Percentiles rank a stretch among this genome's conserved stretches.
These are phyloP conservation scores for Mionectes olivaceus DNA, from an alignment of 2,797 vertebrate species.

Conservation along the genomic window DNA sequence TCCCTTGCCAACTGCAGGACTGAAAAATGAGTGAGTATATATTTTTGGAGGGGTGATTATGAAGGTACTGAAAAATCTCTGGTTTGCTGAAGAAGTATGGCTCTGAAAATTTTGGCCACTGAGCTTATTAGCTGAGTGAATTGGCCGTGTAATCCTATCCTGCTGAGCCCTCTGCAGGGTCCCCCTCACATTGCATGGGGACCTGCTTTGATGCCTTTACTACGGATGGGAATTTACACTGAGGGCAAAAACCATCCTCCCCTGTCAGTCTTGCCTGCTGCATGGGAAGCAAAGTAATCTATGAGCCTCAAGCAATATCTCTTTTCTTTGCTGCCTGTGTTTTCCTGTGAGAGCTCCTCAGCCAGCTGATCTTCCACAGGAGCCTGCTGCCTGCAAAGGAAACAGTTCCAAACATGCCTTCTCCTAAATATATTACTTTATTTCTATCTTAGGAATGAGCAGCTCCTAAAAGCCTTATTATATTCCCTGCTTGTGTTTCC, in stretches of 20 bases:
- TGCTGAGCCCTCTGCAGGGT: conserved; percentile 57
- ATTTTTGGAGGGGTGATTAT: not conserved
- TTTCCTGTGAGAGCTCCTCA: not conserved
- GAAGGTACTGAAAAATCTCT: not conserved
- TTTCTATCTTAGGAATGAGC: not conserved
- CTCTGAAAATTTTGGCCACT: not conserved
- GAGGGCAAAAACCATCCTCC: not conserved
- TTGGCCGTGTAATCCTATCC: not conserved
- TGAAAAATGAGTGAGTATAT: not conserved
- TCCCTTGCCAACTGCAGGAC: not conserved
- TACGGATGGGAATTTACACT: accelerated
- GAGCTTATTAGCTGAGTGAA: not conserved
- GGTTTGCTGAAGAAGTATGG: not conserved
- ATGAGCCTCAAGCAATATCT: not conserved
- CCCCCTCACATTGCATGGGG: not conserved
- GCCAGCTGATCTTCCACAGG: not conserved
- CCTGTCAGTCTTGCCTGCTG: not conserved
- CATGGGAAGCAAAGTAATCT: not conserved
- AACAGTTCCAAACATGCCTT: not conserved
- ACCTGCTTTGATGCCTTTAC: not conserved
- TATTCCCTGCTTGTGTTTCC: accelerated
- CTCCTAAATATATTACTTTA: not conserved
- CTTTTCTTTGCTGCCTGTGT: not conserved
- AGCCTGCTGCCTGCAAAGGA: not conserved
- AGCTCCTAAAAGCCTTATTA: not conserved